Evolutionary conservation across 2,113 vertebrate genomes (phyloP).

Genomic region (Euleptes europaea): DNA sequence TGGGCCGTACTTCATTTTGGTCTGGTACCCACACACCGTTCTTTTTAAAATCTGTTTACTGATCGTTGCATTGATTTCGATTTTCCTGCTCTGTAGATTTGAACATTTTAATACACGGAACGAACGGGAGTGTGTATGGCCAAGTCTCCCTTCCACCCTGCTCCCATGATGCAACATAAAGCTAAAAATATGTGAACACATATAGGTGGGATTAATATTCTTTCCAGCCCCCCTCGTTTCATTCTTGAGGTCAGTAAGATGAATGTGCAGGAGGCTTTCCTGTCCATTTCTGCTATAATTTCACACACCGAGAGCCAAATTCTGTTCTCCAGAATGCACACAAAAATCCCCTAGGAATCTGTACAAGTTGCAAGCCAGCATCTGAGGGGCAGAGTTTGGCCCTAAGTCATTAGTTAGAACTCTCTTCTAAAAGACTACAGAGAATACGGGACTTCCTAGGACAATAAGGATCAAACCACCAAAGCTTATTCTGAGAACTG

Average conservation of each 20-base stretch:
- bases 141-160: not conserved
- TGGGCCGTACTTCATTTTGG: too few species aligned
- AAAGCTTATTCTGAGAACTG: slow-evolving; percentile 46
- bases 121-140: too few species aligned
- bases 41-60: too few species aligned
- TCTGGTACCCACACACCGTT: too few species aligned
- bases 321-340: slow-evolving; percentile 49
- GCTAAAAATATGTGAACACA: slow-evolving; percentile 25
- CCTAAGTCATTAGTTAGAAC: slow-evolving; percentile 72
- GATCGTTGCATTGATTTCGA: too few species aligned
- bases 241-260: slow-evolving; percentile 69
- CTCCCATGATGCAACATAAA: slow-evolving; percentile 36
- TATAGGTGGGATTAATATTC: slow-evolving; percentile 28
- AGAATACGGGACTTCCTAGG: slow-evolving; percentile 56
- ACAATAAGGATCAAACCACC: slow-evolving; percentile 62
- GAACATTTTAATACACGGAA: too few species aligned
- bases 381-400: slow-evolving; percentile 65
- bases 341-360: slow-evolving; percentile 51
- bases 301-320: slow-evolving; percentile 55
- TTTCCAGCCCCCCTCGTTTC: not conserved
- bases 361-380: slow-evolving; percentile 50
- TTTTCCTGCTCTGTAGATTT: too few species aligned
- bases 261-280: slow-evolving; percentile 64
- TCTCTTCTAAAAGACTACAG: slow-evolving; percentile 49
- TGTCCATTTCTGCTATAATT: slow-evolving; percentile 60